Evolutionary conservation across 2,888 invertebrate genomes (phyloP), one percentile per base, ranked within the genome.

Genomic region (Platypus cylindrus): DNA sequence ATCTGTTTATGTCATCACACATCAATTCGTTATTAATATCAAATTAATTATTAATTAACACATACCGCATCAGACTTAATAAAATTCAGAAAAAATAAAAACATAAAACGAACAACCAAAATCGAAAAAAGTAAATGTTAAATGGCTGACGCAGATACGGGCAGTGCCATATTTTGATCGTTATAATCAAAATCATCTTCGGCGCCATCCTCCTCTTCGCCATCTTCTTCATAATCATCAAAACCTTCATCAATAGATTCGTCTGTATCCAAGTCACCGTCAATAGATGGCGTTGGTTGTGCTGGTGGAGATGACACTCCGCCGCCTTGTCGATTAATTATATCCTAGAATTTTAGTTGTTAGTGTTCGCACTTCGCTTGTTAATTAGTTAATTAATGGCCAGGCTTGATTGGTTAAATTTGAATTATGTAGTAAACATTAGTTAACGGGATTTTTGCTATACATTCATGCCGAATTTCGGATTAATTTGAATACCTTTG

Each of bases 151-250:
- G 58, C 43, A 7, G 43, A 43, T 12, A 43, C 43, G 3, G 42
- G 32, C n/a, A 40, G 29, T 7, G 43, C 43, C 23, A 32, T 33
- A 42, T 63, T 63, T 36, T 55, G 52, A 30, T 71, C 71, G 28
- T 73, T 62, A 62, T 76, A 68, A 37, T 67, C 66, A 31, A 73
- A 72, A 48, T 73, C 71, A 49, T 75, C 73, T 39, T 73, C 72
- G 17, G 41, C 44, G 4, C 34, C 38, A 47, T 69, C 67, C 17
- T 51, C 55, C 37, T 71, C 71, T 41, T 73, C 71, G 48, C 73
- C 70, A 22, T 68, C 68, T 37, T 71, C 71, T 41, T 73, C 71
- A 48, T 73, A 70, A 22, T 68, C 68, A 33, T 64, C 66, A 30
- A 65, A 62, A 36, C 61, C 64, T 34, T 70, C 70, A 45, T 71